These are phyloP conservation scores for Avahi laniger DNA, from an alignment of 2,797 vertebrate genomes.

Conservation along the genomic window DNA sequence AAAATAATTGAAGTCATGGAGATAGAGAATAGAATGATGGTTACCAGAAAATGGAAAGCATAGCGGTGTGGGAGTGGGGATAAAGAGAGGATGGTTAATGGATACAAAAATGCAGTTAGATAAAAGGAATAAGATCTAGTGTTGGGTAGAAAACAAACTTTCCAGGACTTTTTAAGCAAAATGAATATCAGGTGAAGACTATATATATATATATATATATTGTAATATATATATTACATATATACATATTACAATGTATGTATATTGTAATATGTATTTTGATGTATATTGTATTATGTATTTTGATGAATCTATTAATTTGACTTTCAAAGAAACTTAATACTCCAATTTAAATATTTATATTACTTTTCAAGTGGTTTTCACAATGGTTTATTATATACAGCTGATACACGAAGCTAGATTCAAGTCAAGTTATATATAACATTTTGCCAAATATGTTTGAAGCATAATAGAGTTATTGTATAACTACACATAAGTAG, in stretches of 20 bases:
- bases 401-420: background rate
- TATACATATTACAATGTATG: too few relatives aligned
- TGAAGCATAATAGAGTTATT: background rate
- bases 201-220: too few relatives aligned
- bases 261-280: too few relatives aligned
- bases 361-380: constrained; percentile 5
- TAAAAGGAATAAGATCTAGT: background rate
- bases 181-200: background rate
- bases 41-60: background rate
- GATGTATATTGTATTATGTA: background rate
- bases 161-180: background rate
- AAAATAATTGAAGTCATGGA: background rate
- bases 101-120: background rate
- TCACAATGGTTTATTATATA: background rate
- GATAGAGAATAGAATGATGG: background rate
- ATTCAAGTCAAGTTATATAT: constrained; percentile 4
- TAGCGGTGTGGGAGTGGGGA: background rate
- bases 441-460: background rate
- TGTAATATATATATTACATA: too few relatives aligned
- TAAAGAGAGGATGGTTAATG: background rate
- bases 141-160: background rate
- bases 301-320: constrained; percentile 34
- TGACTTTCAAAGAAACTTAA: background rate
- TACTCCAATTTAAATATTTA: constrained; percentile 45
- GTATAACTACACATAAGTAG: background rate